phyloP scores from a whole-genome alignment of 2,113 vertebrate genomes.

The Nesoenas mayeri region DNA sequence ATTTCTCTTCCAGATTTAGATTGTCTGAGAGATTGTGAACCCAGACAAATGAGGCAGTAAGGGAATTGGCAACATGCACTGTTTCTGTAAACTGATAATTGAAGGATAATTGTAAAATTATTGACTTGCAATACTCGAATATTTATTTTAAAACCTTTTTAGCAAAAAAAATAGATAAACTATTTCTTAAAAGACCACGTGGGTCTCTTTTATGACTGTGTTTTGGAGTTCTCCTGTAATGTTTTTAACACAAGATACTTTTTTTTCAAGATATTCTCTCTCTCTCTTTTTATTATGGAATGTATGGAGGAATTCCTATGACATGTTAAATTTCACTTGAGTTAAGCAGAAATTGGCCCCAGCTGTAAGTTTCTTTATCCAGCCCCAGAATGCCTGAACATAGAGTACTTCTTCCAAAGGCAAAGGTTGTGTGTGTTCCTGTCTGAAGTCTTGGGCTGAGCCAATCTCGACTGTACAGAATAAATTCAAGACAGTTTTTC shows the following conservation, averaged over 20 bases:
- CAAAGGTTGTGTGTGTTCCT: constrained; percentile 56
- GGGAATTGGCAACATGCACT: background rate
- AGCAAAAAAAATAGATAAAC: background rate
- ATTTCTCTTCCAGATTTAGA: constrained; percentile 8
- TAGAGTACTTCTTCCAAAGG: constrained; percentile 52
- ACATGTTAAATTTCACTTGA: constrained; percentile 59
- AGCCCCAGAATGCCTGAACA: constrained; percentile 13
- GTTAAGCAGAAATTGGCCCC: constrained; percentile 41
- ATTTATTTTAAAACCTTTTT: background rate
- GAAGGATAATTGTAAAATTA: background rate
- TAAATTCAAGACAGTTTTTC: constrained; percentile 20
- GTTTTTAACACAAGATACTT: background rate
- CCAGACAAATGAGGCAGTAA: background rate
- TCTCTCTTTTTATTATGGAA: constrained; percentile 14
- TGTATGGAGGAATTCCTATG: constrained; percentile 12
- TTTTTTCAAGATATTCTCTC: background rate
- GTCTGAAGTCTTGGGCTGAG: constrained; percentile 18
- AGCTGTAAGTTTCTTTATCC: constrained; percentile 49
- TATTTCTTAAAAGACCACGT: background rate
- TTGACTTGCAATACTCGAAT: background rate
- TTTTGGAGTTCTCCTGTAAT: background rate
- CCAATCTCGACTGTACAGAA: background rate
- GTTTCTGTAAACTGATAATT: background rate
- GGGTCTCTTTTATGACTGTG: background rate
- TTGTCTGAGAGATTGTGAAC: background rate